Percentiles rank a stretch among this genome's conserved stretches.
These are phyloP conservation scores for Emys orbicularis DNA, from an alignment of 2,797 vertebrate species.

Conservation along the genomic window DNA sequence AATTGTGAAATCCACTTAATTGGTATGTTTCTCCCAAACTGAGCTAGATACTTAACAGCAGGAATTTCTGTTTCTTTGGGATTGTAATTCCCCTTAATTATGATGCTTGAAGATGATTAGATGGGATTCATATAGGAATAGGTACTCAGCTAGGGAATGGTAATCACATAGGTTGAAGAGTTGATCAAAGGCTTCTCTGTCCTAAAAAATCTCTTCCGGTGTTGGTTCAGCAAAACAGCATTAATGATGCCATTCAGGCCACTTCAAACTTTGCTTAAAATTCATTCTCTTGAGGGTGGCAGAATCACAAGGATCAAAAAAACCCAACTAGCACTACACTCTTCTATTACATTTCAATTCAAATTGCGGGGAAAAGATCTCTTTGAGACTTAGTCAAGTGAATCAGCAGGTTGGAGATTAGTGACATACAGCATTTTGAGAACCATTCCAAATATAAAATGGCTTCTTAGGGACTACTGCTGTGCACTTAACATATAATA, in stretches of 20 bases:
- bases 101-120: background rate
- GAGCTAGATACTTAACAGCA: background rate
- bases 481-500: background rate
- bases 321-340: background rate
- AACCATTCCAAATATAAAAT: background rate
- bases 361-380: background rate
- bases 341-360: background rate
- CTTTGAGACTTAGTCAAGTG: background rate
- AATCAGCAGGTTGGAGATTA: slow-evolving; percentile 40
- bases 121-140: background rate
- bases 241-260: background rate
- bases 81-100: slow-evolving; percentile 1
- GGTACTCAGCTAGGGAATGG: fast-evolving
- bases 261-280: slow-evolving; percentile 53
- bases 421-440: background rate
- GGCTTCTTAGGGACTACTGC: background rate
- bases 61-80: slow-evolving; percentile 12
- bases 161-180: background rate
- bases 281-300: slow-evolving; percentile 22
- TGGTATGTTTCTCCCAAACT: background rate
- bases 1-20: slow-evolving; percentile 7
- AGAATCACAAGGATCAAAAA: slow-evolving; percentile 34
- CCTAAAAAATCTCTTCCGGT: background rate
- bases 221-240: fast-evolving
- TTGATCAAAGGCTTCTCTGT: background rate